phyloP scores from a whole-genome alignment of 2,113 vertebrate species.

The Ophthalmolycus amberensis region DNA sequence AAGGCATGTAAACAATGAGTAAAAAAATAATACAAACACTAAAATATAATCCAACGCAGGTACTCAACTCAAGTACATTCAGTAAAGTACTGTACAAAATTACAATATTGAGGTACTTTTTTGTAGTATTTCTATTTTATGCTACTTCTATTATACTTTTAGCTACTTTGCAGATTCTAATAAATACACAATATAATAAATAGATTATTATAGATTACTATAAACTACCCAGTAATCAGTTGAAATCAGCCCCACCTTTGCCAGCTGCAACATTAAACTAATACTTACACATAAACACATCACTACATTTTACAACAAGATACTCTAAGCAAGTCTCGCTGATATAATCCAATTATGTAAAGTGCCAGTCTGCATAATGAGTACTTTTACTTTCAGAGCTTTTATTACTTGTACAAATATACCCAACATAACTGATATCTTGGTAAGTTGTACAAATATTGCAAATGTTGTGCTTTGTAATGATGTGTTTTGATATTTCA shows the following conservation, averaged over 20 bases:
- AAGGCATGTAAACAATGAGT: background rate
- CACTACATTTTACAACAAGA: background rate
- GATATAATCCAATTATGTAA: background rate
- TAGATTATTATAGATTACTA: background rate
- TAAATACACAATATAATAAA: too few species aligned
- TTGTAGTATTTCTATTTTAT: background rate
- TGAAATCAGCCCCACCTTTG: too few species aligned
- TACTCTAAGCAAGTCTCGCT: background rate
- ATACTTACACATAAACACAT: too few species aligned
- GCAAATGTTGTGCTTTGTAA: background rate
- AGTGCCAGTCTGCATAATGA: background rate
- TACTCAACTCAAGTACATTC: too few species aligned
- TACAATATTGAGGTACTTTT: background rate
- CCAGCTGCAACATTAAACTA: background rate
- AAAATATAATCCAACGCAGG: too few species aligned
- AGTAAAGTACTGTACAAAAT: too few species aligned
- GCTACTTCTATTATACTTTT: background rate
- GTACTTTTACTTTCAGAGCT: background rate
- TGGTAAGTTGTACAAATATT: too few species aligned
- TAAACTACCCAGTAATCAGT: too few species aligned
- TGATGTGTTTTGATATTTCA: background rate
- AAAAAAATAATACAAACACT: background rate
- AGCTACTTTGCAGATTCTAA: background rate
- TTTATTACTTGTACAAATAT: background rate
- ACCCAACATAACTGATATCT: background rate